phyloP scores from a whole-genome alignment of 2,113 vertebrate species.

The Corynorhinus townsendii region DNA sequence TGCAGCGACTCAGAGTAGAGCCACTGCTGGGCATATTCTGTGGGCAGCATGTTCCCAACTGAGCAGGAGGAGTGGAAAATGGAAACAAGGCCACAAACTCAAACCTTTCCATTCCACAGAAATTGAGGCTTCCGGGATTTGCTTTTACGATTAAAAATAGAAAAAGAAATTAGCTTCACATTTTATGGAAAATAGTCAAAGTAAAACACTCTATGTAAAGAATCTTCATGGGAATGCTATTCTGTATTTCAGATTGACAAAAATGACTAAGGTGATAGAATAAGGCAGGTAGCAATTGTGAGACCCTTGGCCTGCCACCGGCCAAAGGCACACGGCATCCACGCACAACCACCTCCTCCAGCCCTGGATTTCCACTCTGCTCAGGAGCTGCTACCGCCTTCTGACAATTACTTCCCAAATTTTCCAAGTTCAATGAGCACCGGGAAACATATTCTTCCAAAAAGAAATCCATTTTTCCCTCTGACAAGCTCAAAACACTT shows the following conservation, averaged over 20 bases:
- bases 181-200: constrained; percentile 52
- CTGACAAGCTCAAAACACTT: constrained; percentile 3
- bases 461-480: constrained; percentile 26
- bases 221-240: constrained; percentile 6
- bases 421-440: constrained; percentile 20
- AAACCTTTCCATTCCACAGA: constrained; percentile 24
- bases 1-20: background rate
- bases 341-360: background rate
- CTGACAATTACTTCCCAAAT: constrained; percentile 13
- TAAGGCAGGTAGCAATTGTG: background rate
- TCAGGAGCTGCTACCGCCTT: background rate
- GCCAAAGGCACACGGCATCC: rapidly evolving
- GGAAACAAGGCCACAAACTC: constrained; percentile 20
- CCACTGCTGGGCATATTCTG: background rate
- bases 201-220: constrained; percentile 20
- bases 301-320: background rate
- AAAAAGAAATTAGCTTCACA: constrained; percentile 49
- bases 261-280: background rate
- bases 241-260: background rate
- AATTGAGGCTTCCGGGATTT: background rate
- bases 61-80: background rate
- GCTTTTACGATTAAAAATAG: constrained; percentile 58
- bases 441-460: constrained; percentile 13
- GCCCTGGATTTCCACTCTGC: background rate
- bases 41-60: background rate